A percentile compares a stretch with the other conserved stretches of the same genome.
phyloP scores from a whole-genome alignment of 2,888 invertebrate species.

The Drosophila planitibia region DNA sequence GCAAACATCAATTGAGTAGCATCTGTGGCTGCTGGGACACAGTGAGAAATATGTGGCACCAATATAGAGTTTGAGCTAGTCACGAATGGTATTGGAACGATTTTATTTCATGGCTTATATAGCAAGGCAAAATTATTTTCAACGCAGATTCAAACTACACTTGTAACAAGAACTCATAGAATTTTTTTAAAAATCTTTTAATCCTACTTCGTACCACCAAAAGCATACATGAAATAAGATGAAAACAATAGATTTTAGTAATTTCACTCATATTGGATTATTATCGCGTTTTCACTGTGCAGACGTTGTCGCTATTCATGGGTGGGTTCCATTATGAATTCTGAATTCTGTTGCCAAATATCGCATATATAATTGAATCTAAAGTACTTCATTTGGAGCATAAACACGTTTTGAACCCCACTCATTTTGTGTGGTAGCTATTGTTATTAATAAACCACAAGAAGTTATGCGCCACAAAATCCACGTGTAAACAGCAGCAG shows the following conservation, averaged over 20 bases:
- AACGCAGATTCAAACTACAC: neutral
- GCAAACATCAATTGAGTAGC: conserved; percentile 32
- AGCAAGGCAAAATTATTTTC: neutral
- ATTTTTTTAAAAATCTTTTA: neutral
- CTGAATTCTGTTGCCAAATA: conserved; percentile 55
- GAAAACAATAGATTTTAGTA: neutral
- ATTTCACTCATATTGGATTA: neutral
- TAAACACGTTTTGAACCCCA: conserved; percentile 64
- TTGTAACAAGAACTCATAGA: neutral
- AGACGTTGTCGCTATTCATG: conserved; percentile 34
- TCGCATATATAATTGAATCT: conserved; percentile 72
- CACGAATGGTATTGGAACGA: no score
- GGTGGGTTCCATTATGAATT: conserved; percentile 49
- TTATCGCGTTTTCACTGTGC: neutral
- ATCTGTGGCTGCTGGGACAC: conserved; percentile 10
- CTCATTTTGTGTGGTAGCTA: conserved; percentile 18
- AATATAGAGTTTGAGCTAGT: neutral
- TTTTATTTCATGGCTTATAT: neutral
- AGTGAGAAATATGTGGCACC: neutral
- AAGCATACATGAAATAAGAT: neutral
- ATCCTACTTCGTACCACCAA: neutral
- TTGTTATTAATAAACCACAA: conserved; percentile 45
- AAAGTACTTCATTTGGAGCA: conserved; percentile 77
- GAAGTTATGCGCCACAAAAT: conserved; percentile 40
- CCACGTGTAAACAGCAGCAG: conserved; percentile 50